Base-by-base conservation (phyloP, 1,140 invertebrate species). In the Ostrea denselamellosa region DNA sequence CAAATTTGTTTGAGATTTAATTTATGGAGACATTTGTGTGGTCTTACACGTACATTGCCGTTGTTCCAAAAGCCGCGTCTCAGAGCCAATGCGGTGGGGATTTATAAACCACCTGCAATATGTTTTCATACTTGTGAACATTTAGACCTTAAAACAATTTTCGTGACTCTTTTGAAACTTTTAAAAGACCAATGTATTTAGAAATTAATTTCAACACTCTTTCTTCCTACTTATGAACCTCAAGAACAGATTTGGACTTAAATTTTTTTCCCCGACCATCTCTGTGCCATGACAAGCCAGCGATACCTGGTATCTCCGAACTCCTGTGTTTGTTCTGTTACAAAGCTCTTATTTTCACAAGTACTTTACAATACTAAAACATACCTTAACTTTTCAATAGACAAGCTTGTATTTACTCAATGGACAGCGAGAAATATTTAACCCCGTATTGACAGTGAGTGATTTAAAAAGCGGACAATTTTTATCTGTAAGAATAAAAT, bases 321-420 rank as follows among this genome's bases (percentile, higher is more conserved):
- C 34, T 44, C 34, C 14, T 12, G 12, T 71, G 25, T 28, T 25
- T 71, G 9, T 71, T 71, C 68, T 14, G 28, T 34, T 28, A 34
- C 68, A 71, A 71, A 28, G 68, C 68, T 71, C 68, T 10, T 71
- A 71, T 71, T 71, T 71, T 71, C 68, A 71, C 68, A 71, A 71
- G 68, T 71, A 71, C 68, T 71, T 71, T 71, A 71, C 68, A 28
- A 71, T 25, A 71, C 68, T 71, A 28, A 14, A 28, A 71, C 68
- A 71, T 71, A 28, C 68, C 28, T 44, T 71, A 71, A 25, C 25
- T 28, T 71, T 71, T 71, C 68, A 71, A 71, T 71, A 71, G 68
- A 34, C 22, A 71, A 71, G 68, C 68, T 71, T 28, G 68, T 71
- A 71, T 71, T 71, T 71, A 71, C 28, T 71, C 68, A 71, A 71